Evolutionary conservation across 2,888 invertebrate genomes (phyloP).

Genomic region (Lordiphosa andalusiaca): DNA sequence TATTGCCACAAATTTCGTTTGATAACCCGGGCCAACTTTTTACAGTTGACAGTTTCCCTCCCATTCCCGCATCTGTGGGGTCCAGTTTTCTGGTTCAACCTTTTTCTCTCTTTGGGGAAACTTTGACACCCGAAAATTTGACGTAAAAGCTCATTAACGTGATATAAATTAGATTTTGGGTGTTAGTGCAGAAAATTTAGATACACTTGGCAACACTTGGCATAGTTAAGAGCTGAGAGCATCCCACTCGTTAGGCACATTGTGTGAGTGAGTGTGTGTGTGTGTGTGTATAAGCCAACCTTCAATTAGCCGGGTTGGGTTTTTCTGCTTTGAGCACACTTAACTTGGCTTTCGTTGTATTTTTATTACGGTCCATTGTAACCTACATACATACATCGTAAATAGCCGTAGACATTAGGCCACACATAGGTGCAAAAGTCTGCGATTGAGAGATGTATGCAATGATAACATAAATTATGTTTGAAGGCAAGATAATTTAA

Average conservation of each 20-base stretch:
- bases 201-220: slow-evolving; percentile 60
- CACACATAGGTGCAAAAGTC: no score
- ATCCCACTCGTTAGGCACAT: slow-evolving; percentile 24
- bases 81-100: slow-evolving; percentile 8
- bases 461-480: no score
- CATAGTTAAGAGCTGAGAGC: slow-evolving; percentile 46
- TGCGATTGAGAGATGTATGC: no score
- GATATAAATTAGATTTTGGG: slow-evolving; percentile 72
- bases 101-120: slow-evolving; percentile 14
- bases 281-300: slow-evolving; percentile 3
- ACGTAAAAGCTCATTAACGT: slow-evolving; percentile 72
- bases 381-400: no score
- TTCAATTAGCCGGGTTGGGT: slow-evolving; percentile 1
- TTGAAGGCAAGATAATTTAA: no score
- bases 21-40: slow-evolving; percentile 67
- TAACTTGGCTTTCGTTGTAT: no score
- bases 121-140: slow-evolving; percentile 42
- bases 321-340: no score
- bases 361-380: no score
- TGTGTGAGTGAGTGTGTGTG: background rate
- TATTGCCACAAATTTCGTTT: slow-evolving; percentile 70
- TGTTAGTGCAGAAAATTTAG: slow-evolving; percentile 65
- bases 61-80: background rate
- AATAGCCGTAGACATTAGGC: no score
- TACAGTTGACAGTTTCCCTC: slow-evolving; percentile 62